Percentiles rank a stretch among this genome's conserved stretches.
phyloP scores from a whole-genome alignment of 2,113 vertebrate genomes.

The Nerophis ophidion region DNA sequence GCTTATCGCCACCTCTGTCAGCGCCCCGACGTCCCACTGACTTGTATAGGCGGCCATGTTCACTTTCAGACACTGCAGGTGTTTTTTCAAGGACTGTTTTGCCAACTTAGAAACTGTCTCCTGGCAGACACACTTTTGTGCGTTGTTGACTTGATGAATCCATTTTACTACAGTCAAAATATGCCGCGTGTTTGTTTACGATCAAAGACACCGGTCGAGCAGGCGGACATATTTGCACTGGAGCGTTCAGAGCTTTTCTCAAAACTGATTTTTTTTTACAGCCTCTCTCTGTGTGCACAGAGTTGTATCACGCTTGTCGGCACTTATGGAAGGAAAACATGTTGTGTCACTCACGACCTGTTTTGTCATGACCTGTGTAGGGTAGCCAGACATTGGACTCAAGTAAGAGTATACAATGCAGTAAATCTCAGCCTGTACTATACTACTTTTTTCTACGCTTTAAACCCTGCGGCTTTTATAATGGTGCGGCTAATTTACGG shows the following conservation, averaged over 20 bases:
- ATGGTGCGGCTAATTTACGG: too few species aligned
- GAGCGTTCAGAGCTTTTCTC: background rate
- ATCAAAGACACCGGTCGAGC: too few species aligned
- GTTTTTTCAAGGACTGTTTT: conserved; percentile 11
- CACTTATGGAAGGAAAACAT: background rate
- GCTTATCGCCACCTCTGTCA: conserved; percentile 47
- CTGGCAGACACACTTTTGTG: background rate
- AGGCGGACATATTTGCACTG: background rate
- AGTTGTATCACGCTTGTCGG: background rate
- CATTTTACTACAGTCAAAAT: background rate
- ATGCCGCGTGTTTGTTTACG: background rate
- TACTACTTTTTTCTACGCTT: too few species aligned
- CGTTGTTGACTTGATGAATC: background rate
- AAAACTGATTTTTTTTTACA: background rate
- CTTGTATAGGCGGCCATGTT: conserved; percentile 43
- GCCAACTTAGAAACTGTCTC: background rate
- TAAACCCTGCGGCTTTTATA: too few species aligned
- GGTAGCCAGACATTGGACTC: too few species aligned
- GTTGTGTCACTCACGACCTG: background rate
- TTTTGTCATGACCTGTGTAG: too few species aligned
- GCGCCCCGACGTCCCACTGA: conserved; percentile 40
- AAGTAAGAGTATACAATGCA: too few species aligned
- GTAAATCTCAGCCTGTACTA: too few species aligned
- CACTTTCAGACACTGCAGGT: conserved; percentile 40
- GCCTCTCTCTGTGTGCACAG: background rate